phyloP scores from a whole-genome alignment of 2,888 invertebrate genomes.

The Papilio elwesi region DNA sequence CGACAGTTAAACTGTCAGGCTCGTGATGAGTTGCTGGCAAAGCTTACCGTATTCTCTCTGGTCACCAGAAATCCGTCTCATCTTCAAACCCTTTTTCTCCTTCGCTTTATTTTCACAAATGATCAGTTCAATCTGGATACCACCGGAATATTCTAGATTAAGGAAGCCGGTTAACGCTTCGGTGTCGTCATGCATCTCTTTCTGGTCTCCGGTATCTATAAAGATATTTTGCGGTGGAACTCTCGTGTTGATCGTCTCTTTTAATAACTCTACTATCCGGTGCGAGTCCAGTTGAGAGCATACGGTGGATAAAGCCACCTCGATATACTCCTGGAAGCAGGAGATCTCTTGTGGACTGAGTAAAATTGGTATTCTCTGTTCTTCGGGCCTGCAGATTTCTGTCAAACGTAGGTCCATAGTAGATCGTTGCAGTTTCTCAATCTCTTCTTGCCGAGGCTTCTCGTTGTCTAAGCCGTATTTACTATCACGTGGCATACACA shows the following conservation, averaged over 20 bases:
- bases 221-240: conserved; percentile 87
- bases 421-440: conserved; percentile 74
- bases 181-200: conserved; percentile 55
- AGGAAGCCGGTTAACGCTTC: conserved; percentile 80
- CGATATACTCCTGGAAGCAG: conserved; percentile 82
- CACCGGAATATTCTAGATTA: conserved; percentile 91
- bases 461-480: conserved; percentile 63
- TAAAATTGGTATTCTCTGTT: conserved; percentile 67
- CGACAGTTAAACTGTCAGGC: conserved; percentile 87
- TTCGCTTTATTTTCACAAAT: conserved; percentile 89
- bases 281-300: conserved; percentile 92
- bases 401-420: conserved; percentile 76
- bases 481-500: conserved; percentile 71
- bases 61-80: conserved; percentile 94
- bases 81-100: conserved; percentile 91
- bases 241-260: conserved; percentile 90
- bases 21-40: conserved; percentile 94
- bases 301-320: conserved; percentile 90
- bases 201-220: conserved; percentile 74
- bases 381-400: conserved; percentile 69
- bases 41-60: conserved; percentile 94
- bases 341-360: conserved; percentile 74
- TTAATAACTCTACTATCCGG: conserved; percentile 91
- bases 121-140: conserved; percentile 93
- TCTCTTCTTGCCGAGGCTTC: conserved; percentile 59